phyloP scores from a whole-genome alignment of 2,888 invertebrate genomes.

The Mythimna impura region DNA sequence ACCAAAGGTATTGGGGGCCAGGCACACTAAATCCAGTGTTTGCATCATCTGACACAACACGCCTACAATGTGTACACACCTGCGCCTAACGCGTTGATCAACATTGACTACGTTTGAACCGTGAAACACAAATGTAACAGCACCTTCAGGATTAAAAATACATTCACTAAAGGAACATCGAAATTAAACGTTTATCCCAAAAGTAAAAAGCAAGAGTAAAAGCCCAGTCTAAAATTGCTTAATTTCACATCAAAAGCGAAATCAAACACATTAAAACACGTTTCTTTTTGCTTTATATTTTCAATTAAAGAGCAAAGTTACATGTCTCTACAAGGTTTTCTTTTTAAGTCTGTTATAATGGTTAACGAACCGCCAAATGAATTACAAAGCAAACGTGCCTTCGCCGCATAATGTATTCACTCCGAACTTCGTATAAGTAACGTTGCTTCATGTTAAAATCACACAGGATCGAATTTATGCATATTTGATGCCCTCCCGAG shows the following conservation, averaged over 20 bases:
- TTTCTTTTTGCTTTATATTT: conserved; percentile 6
- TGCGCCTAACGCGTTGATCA: neutral
- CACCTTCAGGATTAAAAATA: neutral
- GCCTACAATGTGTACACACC: neutral
- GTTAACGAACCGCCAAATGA: conserved; percentile 78
- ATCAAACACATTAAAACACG: conserved; percentile 16
- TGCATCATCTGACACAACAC: neutral
- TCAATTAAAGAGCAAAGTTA: conserved; percentile 38
- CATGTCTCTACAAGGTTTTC: conserved; percentile 47
- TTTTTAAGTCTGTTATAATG: conserved; percentile 67
- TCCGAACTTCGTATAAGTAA: conserved; percentile 59
- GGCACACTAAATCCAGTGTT: neutral
- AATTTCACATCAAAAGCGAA: conserved; percentile 18
- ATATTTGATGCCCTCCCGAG: conserved; percentile 54
- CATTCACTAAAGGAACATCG: no score
- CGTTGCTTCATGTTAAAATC: conserved; percentile 69
- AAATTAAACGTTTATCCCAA: neutral
- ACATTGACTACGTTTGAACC: conserved; percentile 5
- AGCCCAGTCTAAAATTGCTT: neutral
- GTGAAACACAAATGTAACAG: neutral
- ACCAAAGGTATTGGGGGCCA: neutral
- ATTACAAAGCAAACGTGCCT: conserved; percentile 75
- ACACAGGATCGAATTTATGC: conserved; percentile 68
- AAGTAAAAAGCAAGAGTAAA: neutral
- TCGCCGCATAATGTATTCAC: conserved; percentile 72